These are phyloP conservation scores for Charaxes varanes DNA, from an alignment of 1,140 invertebrate species.

Conservation along the genomic window DNA sequence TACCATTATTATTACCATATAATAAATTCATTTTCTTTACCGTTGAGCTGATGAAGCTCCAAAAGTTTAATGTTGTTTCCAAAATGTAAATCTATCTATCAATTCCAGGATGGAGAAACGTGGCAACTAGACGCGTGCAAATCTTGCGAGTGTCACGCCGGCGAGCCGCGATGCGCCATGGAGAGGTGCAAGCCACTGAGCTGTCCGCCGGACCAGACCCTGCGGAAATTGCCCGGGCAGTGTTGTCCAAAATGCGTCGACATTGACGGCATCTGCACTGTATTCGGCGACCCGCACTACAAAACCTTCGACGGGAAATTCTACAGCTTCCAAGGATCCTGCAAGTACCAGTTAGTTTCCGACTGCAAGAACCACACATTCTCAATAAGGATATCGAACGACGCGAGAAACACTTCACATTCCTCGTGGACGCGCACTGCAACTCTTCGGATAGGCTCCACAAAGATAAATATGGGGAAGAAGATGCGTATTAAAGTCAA, in stretches of 20 bases:
- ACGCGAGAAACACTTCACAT: constrained; percentile 82
- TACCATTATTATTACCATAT: too few species aligned
- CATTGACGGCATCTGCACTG: constrained; percentile 91
- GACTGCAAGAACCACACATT: constrained; percentile 88
- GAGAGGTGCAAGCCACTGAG: constrained; percentile 81
- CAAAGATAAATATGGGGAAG: constrained; percentile 91
- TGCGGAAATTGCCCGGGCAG: constrained; percentile 82
- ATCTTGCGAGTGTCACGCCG: constrained; percentile 86
- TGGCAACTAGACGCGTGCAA: constrained; percentile 92
- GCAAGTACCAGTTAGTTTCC: constrained; percentile 90
- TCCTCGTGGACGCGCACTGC: constrained; percentile 93
- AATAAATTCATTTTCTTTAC: too few species aligned
- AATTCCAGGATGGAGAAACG: constrained; percentile 85
- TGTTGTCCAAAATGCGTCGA: constrained; percentile 92
- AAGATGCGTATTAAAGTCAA: constrained; percentile 91
- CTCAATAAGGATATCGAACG: constrained; percentile 91
- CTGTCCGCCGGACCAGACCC: constrained; percentile 83
- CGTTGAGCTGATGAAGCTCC: too few species aligned
- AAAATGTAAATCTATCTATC: constrained; percentile 5
- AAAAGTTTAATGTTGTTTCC: not conserved
- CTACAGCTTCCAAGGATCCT: constrained; percentile 93
- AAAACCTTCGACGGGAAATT: constrained; percentile 94
- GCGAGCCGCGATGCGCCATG: constrained; percentile 86
- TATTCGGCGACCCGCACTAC: constrained; percentile 95
- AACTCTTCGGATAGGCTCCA: constrained; percentile 82